phyloP scores from a whole-genome alignment of 2,113 vertebrate genomes.

The Ceyx melanurus region DNA sequence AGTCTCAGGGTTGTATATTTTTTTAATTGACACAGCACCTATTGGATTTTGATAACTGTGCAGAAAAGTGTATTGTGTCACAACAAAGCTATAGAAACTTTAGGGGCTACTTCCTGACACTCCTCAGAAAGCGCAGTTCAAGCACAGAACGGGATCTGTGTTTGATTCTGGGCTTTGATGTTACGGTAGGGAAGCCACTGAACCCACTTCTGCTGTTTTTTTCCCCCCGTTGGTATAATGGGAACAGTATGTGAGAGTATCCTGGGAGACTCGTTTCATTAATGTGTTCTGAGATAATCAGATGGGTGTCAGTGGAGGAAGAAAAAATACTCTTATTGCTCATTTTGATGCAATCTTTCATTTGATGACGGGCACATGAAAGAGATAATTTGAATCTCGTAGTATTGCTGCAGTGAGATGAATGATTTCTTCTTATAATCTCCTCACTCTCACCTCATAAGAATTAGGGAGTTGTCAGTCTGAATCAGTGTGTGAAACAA shows the following conservation, averaged over 20 bases:
- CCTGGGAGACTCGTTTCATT: constrained; percentile 41
- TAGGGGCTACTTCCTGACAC: constrained; percentile 3
- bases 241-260: constrained; percentile 35
- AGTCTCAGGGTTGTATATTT: neutral
- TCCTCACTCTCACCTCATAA: constrained; percentile 60
- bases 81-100: constrained; percentile 8
- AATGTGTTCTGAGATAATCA: neutral
- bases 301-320: constrained; percentile 43
- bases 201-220: neutral
- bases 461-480: constrained; percentile 54
- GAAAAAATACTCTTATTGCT: constrained; percentile 16
- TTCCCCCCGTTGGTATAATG: neutral
- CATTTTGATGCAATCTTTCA: constrained; percentile 33
- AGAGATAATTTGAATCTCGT: constrained; percentile 21
- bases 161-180: constrained; percentile 62
- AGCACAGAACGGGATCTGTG: neutral
- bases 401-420: constrained; percentile 2
- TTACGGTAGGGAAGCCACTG: neutral
- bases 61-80: neutral
- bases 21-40: constrained; percentile 37
- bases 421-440: constrained; percentile 53
- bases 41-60: neutral
- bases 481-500: neutral
- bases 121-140: neutral
- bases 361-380: constrained; percentile 47